Evolutionary conservation across 1,140 invertebrate species (phyloP).

Genomic region (Hirudo medicinalis): DNA sequence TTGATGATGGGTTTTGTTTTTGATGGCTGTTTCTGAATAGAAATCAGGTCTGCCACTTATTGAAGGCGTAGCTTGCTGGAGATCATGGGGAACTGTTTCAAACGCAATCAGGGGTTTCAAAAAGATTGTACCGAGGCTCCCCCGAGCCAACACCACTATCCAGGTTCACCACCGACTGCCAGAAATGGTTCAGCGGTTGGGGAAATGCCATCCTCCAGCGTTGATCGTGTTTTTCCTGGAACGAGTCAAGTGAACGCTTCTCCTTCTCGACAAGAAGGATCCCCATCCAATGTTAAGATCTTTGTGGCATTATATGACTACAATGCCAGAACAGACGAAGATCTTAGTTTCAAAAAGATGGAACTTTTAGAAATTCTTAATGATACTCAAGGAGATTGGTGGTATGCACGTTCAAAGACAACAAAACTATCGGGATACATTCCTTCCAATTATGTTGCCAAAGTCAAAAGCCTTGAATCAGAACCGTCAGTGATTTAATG

Average conservation of each 20-base stretch:
- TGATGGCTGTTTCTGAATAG: too few relatives aligned
- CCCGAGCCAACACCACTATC: background rate
- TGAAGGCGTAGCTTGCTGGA: too few relatives aligned
- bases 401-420: slow-evolving; percentile 57
- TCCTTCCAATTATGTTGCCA: slow-evolving; percentile 97
- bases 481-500: slow-evolving; percentile 62
- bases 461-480: slow-evolving; percentile 95
- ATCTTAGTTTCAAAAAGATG: slow-evolving; percentile 92
- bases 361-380: slow-evolving; percentile 95
- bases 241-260: slow-evolving; percentile 2
- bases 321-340: slow-evolving; percentile 94
- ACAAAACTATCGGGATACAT: slow-evolving; percentile 72
- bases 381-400: slow-evolving; percentile 98
- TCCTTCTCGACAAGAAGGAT: slow-evolving; percentile 11
- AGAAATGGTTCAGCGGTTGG: background rate
- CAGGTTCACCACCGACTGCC: slow-evolving; percentile 5
- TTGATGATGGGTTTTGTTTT: too few relatives aligned
- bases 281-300: slow-evolving; percentile 45
- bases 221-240: background rate
- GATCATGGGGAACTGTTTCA: slow-evolving; percentile 8
- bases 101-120: background rate
- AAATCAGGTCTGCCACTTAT: too few relatives aligned
- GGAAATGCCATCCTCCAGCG: background rate
- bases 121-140: slow-evolving; percentile 1
- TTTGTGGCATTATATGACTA: slow-evolving; percentile 97